A percentile compares a stretch with the other conserved stretches of the same genome.
Evolutionary conservation across 2,113 vertebrate genomes (phyloP).

Genomic region (Montifringilla adamsi): DNA sequence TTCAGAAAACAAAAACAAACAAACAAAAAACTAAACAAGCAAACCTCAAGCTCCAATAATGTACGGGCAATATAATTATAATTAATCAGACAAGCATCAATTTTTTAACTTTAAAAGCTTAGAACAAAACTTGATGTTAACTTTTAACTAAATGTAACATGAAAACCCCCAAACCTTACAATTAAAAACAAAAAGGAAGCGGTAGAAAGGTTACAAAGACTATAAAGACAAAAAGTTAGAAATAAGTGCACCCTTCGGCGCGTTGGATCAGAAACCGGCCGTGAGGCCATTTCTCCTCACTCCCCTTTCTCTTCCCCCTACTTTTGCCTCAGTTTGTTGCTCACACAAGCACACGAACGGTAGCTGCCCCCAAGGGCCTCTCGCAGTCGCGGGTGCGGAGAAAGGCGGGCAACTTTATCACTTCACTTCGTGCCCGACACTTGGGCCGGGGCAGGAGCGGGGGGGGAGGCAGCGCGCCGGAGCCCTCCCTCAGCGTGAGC

Average conservation of each 20-base stretch:
- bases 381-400: background rate
- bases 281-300: background rate
- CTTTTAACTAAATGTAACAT: accelerated
- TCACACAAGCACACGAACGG: background rate
- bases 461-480: background rate
- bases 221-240: background rate
- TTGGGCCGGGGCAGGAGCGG: background rate
- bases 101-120: background rate
- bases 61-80: background rate
- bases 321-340: background rate
- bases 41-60: background rate
- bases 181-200: background rate
- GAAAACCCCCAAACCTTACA: accelerated
- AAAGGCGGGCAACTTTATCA: background rate
- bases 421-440: background rate
- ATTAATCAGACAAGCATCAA: background rate
- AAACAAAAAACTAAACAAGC: background rate
- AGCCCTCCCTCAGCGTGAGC: background rate
- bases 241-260: accelerated
- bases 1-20: background rate
- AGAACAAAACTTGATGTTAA: background rate
- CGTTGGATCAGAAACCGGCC: background rate
- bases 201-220: background rate
- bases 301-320: background rate
- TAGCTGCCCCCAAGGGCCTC: background rate